phyloP scores from a whole-genome alignment of 2,888 invertebrate species.

The Euclidia mi region DNA sequence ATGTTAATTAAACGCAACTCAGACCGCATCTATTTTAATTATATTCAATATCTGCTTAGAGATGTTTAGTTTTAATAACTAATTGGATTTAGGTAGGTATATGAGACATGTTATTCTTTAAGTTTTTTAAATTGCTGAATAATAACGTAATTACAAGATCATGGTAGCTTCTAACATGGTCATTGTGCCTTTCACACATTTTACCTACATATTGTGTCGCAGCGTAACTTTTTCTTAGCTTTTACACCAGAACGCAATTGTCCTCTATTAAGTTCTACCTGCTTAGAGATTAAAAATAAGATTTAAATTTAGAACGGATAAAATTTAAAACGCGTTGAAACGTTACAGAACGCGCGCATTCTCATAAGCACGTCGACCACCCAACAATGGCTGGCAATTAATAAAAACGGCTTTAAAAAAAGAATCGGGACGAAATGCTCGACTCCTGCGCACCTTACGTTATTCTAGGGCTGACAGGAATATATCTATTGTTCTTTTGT shows the following conservation, averaged over 20 bases:
- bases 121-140: too few species aligned
- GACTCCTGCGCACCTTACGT: conserved; percentile 72
- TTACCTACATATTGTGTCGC: too few species aligned
- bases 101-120: too few species aligned
- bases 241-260: too few species aligned
- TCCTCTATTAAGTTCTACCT: too few species aligned
- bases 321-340: conserved; percentile 53
- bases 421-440: conserved; percentile 58
- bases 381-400: conserved; percentile 80
- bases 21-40: not conserved
- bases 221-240: too few species aligned
- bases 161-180: too few species aligned
- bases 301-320: conserved; percentile 48
- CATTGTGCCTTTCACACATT: too few species aligned
- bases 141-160: too few species aligned
- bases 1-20: conserved; percentile 40
- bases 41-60: too few species aligned
- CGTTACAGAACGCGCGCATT: conserved; percentile 55
- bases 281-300: conserved; percentile 17
- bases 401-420: conserved; percentile 70
- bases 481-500: conserved; percentile 22
- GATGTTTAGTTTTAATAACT: too few species aligned
- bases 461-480: conserved; percentile 59
- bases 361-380: conserved; percentile 68
- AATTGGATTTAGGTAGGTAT: too few species aligned